Evolutionary conservation across 2,113 vertebrate species (phyloP).

Genomic region (Phalacrocorax aristotelis): DNA sequence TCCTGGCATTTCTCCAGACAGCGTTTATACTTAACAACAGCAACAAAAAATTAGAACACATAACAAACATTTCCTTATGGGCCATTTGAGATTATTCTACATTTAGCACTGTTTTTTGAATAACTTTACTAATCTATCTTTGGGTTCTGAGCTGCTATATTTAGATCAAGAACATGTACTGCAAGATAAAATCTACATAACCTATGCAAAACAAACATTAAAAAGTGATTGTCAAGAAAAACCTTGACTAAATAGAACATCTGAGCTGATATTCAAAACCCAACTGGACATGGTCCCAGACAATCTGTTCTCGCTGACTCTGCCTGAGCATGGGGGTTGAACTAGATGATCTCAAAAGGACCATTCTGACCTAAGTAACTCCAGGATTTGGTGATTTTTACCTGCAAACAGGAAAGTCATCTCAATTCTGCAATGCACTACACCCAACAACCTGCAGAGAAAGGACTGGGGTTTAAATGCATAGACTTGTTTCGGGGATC

Average conservation of each 20-base stretch:
- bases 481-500: background rate
- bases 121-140: background rate
- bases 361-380: background rate
- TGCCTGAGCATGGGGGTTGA: background rate
- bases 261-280: background rate
- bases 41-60: background rate
- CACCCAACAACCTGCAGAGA: background rate
- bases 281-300: background rate
- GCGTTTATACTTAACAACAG: constrained; percentile 21
- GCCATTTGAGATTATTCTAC: background rate
- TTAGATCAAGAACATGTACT: background rate
- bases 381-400: background rate
- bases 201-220: background rate
- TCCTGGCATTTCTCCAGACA: constrained; percentile 32
- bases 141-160: background rate
- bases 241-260: background rate
- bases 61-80: constrained; percentile 6
- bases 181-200: background rate
- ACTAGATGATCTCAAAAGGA: background rate
- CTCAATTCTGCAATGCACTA: background rate
- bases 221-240: background rate
- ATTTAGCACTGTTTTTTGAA: constrained; percentile 10
- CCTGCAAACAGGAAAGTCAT: background rate
- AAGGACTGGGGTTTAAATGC: background rate
- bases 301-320: background rate